These are phyloP conservation scores for Stenichneumon culpator DNA, from an alignment of 2,888 invertebrate species.

Conservation along the genomic window DNA sequence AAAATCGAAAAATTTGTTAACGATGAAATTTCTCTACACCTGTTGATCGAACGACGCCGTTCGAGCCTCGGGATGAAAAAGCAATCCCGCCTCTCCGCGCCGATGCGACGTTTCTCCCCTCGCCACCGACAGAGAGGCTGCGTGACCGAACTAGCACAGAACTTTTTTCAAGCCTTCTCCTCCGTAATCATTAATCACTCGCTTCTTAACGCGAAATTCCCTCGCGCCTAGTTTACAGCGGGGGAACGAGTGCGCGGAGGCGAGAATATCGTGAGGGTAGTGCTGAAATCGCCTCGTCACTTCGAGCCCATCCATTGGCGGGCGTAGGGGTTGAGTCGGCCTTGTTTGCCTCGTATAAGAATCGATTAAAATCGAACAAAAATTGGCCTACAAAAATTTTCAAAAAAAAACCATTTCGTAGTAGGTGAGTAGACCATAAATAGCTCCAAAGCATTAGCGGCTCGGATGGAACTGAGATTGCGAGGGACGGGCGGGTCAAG, in stretches of 20 bases:
- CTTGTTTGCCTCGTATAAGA: conserved; percentile 24
- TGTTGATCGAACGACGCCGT: conserved; percentile 39
- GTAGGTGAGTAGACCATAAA: neutral
- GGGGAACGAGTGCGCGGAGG: conserved; percentile 76
- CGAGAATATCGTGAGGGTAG: conserved; percentile 77
- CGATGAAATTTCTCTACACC: neutral
- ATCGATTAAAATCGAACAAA: conserved; percentile 19
- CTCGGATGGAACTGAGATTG: conserved; percentile 79
- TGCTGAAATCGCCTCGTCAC: conserved; percentile 68
- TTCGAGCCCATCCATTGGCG: conserved; percentile 34
- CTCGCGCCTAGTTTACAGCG: conserved; percentile 84
- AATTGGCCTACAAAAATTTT: conserved; percentile 3
- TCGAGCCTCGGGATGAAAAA: conserved; percentile 5
- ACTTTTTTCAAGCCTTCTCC: conserved; percentile 61
- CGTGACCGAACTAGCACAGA: conserved; percentile 15
- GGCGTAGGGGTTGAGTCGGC: neutral
- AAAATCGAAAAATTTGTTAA: conserved; percentile 3
- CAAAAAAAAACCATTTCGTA: neutral
- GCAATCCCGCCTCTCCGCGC: conserved; percentile 1
- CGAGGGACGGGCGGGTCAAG: conserved; percentile 62
- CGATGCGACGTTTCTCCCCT: conserved; percentile 17
- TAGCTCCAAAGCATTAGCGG: no score
- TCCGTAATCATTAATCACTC: conserved; percentile 83
- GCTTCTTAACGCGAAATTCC: conserved; percentile 84
- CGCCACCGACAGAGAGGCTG: conserved; percentile 15